Base-by-base conservation (phyloP, 1,140 invertebrate genomes). In the Patella vulgata region DNA sequence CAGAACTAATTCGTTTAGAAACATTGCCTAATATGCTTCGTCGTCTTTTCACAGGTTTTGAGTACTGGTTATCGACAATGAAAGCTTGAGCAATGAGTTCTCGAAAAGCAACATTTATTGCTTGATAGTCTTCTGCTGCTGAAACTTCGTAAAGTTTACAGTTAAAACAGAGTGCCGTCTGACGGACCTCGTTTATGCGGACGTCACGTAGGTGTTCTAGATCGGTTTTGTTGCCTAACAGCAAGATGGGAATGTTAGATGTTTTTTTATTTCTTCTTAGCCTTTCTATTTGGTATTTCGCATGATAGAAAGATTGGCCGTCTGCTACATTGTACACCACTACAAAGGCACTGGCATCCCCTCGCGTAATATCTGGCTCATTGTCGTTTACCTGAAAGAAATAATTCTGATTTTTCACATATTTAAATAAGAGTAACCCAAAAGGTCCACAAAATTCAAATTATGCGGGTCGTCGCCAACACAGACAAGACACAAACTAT, bases 141-240 rank as follows among this genome's bases (percentile, higher is more conserved):
- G 91, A 92, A 42, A 93, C 91, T 82, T 93, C 92, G 80, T 91
- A 92, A 80, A 93, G 93, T 76, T 91, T 91, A 78, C 91, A 93
- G 19, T 90, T 88, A 75, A 90, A 91, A 33, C 89, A 86, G 53
- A 92, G 77, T 0, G 91, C 91, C 44, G 92, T 70, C 74, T 91
- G 90, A 71, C 92, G 90, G 27, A 91, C 91, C 71, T 91, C 91
- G 73, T 92, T 90, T 11, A 91, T 89, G 77, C 88, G 89, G 2
- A 92, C 89, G 79, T 89, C 87, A 75, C 91, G 91, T 79, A 88
- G 89, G 85, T 93, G 90, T 83, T 92, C 91, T 77, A 93, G 86
- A 86, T 93, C 91, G 74, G 90, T 81, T 84, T 92, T 92, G 84
- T 92, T 93, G 54, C 90, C 91, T 74, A 93, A 86, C 66, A 93